A percentile compares a stretch with the other conserved stretches of the same genome.
phyloP scores from a whole-genome alignment of 1,140 invertebrate genomes.

The Drosophila lacteicornis region DNA sequence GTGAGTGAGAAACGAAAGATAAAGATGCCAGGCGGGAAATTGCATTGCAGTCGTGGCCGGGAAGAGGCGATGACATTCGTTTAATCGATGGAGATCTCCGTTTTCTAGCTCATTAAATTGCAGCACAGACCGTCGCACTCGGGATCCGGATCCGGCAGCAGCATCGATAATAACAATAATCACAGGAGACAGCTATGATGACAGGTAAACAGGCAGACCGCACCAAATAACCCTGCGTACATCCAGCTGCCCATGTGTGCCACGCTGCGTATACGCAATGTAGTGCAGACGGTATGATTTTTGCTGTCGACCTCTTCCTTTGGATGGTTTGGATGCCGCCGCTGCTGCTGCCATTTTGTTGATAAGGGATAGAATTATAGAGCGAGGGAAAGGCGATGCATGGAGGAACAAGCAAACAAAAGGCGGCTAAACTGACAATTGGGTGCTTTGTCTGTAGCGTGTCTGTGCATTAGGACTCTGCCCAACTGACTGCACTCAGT shows the following conservation, averaged over 20 bases:
- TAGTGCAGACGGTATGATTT: constrained; percentile 24
- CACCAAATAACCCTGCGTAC: constrained; percentile 9
- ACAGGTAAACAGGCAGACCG: constrained; percentile 27
- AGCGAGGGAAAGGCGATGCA: constrained; percentile 10
- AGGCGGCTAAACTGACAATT: constrained; percentile 72
- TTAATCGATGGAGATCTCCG: constrained; percentile 28
- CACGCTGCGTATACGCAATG: constrained; percentile 67
- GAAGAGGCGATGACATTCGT: constrained; percentile 31
- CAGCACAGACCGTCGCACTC: constrained; percentile 2
- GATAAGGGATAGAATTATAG: constrained; percentile 53
- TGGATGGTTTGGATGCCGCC: background rate
- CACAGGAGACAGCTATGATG: constrained; percentile 24
- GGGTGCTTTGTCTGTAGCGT: constrained; percentile 65
- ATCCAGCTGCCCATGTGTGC: constrained; percentile 17
- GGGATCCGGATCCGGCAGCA: background rate
- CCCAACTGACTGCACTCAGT: constrained; percentile 65
- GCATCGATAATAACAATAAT: constrained; percentile 55
- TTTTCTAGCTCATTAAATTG: constrained; percentile 33
- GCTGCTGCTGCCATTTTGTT: constrained; percentile 66
- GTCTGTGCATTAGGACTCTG: constrained; percentile 49
- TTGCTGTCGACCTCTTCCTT: constrained; percentile 10
- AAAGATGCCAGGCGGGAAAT: constrained; percentile 44
- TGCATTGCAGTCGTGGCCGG: constrained; percentile 27
- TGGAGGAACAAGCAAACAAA: constrained; percentile 52
- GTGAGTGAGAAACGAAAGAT: constrained; percentile 45